These are phyloP conservation scores for Ganaspis brasiliensis DNA, from an alignment of 2,888 invertebrate genomes.

Conservation along the genomic window DNA sequence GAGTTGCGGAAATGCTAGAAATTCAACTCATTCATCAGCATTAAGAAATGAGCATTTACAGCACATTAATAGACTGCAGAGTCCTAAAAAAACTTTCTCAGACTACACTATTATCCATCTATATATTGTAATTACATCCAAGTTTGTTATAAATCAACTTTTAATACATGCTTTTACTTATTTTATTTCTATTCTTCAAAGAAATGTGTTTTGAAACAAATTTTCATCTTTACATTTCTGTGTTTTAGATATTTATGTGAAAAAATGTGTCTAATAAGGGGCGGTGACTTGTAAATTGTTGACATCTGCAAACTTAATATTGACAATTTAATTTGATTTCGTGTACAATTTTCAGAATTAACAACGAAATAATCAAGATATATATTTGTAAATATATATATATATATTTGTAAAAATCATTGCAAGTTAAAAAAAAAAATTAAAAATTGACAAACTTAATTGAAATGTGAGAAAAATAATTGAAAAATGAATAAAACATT, in stretches of 20 bases:
- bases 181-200: slow-evolving; percentile 28
- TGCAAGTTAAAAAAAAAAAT: too few species aligned
- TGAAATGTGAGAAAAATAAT: too few species aligned
- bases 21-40: slow-evolving; percentile 34
- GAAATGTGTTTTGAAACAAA: slow-evolving; percentile 21
- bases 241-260: too few species aligned
- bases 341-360: too few species aligned
- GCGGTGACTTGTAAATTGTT: too few species aligned
- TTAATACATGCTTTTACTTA: background rate
- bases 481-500: too few species aligned
- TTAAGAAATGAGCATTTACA: slow-evolving; percentile 36
- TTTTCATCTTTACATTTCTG: slow-evolving; percentile 23
- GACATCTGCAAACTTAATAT: too few species aligned
- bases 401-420: too few species aligned
- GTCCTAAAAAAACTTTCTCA: slow-evolving; percentile 36
- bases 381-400: too few species aligned
- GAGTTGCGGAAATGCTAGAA: slow-evolving; percentile 41
- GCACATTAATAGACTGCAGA: slow-evolving; percentile 28
- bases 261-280: background rate
- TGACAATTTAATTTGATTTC: too few species aligned
- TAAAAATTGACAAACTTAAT: too few species aligned
- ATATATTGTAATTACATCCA: background rate
- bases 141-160: background rate
- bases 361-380: too few species aligned
- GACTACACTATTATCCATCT: slow-evolving; percentile 20